Percentiles rank a stretch among this genome's conserved stretches.
Conservation (phyloP, 2,797 vertebrate species). For the Eurystomus glaucurus region DNA sequence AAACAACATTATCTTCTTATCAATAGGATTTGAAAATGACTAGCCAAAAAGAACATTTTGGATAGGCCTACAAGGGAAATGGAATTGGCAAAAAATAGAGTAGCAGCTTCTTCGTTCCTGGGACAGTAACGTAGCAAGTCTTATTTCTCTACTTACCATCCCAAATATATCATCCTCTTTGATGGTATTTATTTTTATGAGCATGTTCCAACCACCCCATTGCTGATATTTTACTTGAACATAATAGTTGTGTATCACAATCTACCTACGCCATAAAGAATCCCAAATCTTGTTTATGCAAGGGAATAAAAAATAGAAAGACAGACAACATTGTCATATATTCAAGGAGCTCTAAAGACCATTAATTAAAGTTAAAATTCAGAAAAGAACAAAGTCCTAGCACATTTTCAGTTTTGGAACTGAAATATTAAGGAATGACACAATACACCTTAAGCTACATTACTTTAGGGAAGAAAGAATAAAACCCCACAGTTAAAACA, state of each 20-base stretch:
- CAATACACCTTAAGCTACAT: background rate
- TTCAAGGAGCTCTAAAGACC: background rate
- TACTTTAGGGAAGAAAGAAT: background rate
- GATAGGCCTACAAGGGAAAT: background rate
- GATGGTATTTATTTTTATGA: background rate
- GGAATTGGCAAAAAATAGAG: fast-evolving
- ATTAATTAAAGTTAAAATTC: background rate
- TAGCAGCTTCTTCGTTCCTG: background rate
- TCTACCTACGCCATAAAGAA: background rate
- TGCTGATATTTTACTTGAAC: background rate
- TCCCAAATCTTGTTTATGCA: background rate
- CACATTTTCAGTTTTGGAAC: background rate
- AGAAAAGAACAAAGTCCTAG: background rate
- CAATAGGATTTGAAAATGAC: fast-evolving
- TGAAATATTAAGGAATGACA: background rate
- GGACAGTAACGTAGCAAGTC: background rate
- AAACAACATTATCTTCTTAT: background rate
- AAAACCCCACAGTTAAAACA: background rate
- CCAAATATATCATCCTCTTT: background rate
- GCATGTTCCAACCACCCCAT: background rate
- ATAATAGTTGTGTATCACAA: background rate
- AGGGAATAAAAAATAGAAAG: background rate
- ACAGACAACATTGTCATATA: background rate
- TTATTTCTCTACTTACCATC: background rate
- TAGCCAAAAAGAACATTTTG: background rate